A percentile compares a stretch with the other conserved stretches of the same genome.
Conservation (phyloP, 2,888 invertebrate species). For the Diabrotica balteata region DNA sequence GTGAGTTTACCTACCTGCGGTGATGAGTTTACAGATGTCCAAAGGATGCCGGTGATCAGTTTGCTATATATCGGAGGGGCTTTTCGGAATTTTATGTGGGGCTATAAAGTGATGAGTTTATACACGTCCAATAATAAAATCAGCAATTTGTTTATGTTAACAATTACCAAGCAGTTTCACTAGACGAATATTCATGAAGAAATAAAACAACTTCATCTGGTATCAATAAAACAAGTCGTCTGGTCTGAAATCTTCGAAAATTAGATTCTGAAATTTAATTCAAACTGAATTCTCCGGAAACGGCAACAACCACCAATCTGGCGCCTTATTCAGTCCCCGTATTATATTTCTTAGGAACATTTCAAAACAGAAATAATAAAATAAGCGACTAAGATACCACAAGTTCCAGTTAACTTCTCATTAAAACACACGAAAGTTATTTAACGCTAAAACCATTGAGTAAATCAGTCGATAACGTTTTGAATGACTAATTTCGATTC, state of each 20-base stretch:
- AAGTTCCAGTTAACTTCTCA: background rate
- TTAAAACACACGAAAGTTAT: background rate
- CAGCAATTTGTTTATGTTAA: too few relatives aligned
- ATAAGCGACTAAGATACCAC: background rate
- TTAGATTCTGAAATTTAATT: background rate
- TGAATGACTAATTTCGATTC: too few relatives aligned
- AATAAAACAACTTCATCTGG: background rate
- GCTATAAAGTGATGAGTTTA: too few relatives aligned
- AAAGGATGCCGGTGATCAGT: too few relatives aligned
- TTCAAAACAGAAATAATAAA: background rate
- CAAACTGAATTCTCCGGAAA: background rate
- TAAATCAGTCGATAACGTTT: too few relatives aligned
- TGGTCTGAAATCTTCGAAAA: background rate
- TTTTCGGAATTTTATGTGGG: too few relatives aligned
- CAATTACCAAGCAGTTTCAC: too few relatives aligned
- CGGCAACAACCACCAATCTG: background rate
- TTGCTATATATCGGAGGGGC: too few relatives aligned
- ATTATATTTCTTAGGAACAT: constrained; percentile 1
- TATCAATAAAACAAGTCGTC: background rate
- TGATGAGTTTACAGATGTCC: too few relatives aligned
- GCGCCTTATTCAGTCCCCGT: background rate
- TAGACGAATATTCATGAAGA: background rate
- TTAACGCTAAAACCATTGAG: background rate
- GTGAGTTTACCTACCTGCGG: too few relatives aligned
- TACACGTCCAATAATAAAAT: too few relatives aligned